Percentiles rank a stretch among this genome's conserved stretches.
phyloP scores from a whole-genome alignment of 30 jellyfish, hydroid and myxozoan genomes.

The Pelagia noctiluca region DNA sequence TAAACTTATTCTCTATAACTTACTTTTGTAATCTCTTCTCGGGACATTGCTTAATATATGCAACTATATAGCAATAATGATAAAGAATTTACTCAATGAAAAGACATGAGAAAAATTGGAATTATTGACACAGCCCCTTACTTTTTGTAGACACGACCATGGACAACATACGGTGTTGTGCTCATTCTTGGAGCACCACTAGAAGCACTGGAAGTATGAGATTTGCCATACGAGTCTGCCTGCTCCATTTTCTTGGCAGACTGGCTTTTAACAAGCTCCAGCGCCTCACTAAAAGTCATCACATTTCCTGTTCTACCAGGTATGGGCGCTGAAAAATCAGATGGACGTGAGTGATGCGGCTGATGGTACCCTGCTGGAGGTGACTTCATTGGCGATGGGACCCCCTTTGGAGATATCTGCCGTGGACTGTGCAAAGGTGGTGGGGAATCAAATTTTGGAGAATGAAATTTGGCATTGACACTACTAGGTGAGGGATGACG shows the following conservation, averaged over 20 bases:
- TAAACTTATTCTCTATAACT: too few species aligned
- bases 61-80: background rate
- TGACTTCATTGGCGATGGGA: slow-evolving; percentile 47
- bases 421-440: slow-evolving; percentile 42
- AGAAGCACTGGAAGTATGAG: slow-evolving; percentile 29
- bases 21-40: too few species aligned
- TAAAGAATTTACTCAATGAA: background rate
- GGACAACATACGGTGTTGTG: slow-evolving; percentile 37
- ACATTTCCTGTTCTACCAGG: slow-evolving; percentile 81
- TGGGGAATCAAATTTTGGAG: slow-evolving; percentile 37
- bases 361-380: slow-evolving; percentile 57
- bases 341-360: slow-evolving; percentile 47
- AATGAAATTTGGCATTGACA: too few species aligned
- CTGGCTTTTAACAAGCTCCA: slow-evolving; percentile 80
- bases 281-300: slow-evolving; percentile 93
- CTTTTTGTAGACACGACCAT: slow-evolving; percentile 60
- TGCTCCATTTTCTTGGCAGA: slow-evolving; percentile 70
- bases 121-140: background rate
- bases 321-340: slow-evolving; percentile 56
- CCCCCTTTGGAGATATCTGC: slow-evolving; percentile 26
- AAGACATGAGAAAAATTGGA: too few species aligned
- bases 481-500: too few species aligned
- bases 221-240: slow-evolving; percentile 46
- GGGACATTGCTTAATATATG: too few species aligned
- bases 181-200: slow-evolving; percentile 45